These are phyloP conservation scores for Daphoenositta chrysoptera DNA, from an alignment of 2,113 vertebrate genomes.

Conservation along the genomic window DNA sequence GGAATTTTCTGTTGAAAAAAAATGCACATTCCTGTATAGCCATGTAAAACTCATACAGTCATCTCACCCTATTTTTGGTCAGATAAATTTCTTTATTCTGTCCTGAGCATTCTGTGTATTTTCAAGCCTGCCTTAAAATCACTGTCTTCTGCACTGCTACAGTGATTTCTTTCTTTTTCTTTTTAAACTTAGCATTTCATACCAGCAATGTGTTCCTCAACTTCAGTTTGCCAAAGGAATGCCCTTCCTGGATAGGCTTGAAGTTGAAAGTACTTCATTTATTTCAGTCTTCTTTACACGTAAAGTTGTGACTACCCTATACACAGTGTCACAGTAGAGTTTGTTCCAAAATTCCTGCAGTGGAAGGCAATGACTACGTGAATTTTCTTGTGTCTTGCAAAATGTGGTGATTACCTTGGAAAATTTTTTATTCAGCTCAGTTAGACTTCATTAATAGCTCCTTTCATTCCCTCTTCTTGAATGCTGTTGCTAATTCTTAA, in stretches of 20 bases:
- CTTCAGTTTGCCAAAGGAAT: neutral
- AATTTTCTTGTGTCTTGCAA: neutral
- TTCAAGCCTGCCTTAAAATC: constrained; percentile 15
- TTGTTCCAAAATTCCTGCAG: neutral
- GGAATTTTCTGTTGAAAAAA: neutral
- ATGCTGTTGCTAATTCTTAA: neutral
- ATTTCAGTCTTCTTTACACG: neutral
- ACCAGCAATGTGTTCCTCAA: neutral
- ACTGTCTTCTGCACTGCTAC: neutral
- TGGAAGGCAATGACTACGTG: neutral
- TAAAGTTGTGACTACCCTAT: neutral
- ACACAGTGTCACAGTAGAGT: neutral
- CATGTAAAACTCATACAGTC: neutral
- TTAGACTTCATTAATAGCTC: neutral
- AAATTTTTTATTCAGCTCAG: neutral
- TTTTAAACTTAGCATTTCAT: neutral
- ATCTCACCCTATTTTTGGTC: neutral
- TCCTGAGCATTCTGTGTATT: neutral
- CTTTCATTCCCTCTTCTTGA: neutral
- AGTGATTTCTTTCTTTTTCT: neutral
- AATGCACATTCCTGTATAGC: neutral
- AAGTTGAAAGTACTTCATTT: neutral
- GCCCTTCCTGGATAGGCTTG: neutral
- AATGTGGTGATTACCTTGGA: neutral
- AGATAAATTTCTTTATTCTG: neutral